Percentiles rank a stretch among this genome's conserved stretches.
These are phyloP conservation scores for Montipora capitata DNA, from an alignment of 92 coral and sea anemone genomes.

Conservation along the genomic window DNA sequence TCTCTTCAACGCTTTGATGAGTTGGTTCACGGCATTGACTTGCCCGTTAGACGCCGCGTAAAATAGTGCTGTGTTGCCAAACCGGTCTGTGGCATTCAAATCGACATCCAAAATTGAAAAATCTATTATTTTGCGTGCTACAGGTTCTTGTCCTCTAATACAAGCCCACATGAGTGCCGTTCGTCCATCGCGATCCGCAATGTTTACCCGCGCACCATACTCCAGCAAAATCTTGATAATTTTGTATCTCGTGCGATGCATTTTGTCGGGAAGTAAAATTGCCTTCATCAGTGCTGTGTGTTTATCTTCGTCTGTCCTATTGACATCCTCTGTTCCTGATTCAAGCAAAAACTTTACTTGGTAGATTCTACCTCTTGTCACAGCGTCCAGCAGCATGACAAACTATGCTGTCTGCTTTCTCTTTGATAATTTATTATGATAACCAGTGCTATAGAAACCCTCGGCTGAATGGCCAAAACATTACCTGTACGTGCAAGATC, in stretches of 20 bases:
- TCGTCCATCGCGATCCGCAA: conserved; percentile 81
- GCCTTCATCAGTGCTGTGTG: conserved; percentile 97
- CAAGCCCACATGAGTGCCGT: conserved; percentile 94
- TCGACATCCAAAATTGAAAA: conserved; percentile 86
- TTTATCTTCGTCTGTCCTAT: conserved; percentile 88
- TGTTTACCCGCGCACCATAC: conserved; percentile 87
- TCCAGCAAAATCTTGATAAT: conserved; percentile 83
- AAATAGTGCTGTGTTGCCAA: conserved; percentile 93
- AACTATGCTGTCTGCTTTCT: not conserved
- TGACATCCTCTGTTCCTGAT: conserved; percentile 80
- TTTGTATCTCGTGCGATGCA: conserved; percentile 89
- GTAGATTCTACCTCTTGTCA: conserved; percentile 87
- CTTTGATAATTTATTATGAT: not conserved
- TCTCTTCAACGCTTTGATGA: conserved; percentile 83
- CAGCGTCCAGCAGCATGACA: conserved; percentile 88
- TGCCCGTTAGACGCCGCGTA: conserved; percentile 88
- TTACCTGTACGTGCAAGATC: not conserved
- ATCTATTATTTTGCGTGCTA: conserved; percentile 82
- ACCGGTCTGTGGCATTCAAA: conserved; percentile 82
- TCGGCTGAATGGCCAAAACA: not conserved
- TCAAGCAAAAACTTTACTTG: conserved; percentile 95
- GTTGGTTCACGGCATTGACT: conserved; percentile 71
- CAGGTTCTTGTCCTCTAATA: conserved; percentile 73
- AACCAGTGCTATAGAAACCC: conserved; percentile 42
- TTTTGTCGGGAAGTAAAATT: conserved; percentile 85